Conservation (phyloP, 2,113 vertebrate genomes). For the Microtus oregoni region DNA sequence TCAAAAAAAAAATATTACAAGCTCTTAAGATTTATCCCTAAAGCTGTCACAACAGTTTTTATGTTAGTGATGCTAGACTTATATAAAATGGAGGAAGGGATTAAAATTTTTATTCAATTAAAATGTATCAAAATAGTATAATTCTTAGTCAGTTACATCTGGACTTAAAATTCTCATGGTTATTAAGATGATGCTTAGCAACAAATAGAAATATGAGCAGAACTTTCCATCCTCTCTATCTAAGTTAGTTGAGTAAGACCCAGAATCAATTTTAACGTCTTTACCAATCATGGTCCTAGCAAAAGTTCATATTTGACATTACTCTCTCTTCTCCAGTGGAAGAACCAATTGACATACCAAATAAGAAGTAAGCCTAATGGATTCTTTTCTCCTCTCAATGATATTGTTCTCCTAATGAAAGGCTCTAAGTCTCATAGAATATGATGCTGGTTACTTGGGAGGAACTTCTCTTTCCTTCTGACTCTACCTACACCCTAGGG, state of each 20-base stretch:
- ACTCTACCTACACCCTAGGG: neutral
- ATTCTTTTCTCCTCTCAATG: no score
- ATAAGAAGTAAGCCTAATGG: neutral
- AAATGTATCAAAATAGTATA: constrained; percentile 22
- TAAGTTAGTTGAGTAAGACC: neutral
- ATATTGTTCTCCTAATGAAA: neutral
- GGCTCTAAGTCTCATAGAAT: neutral
- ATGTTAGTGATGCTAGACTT: neutral
- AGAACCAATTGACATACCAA: neutral
- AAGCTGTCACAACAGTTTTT: neutral
- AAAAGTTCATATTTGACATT: neutral
- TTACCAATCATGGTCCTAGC: neutral
- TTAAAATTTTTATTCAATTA: neutral
- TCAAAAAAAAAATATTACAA: neutral
- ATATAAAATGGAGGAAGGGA: neutral
- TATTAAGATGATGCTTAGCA: constrained; percentile 35
- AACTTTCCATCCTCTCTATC: neutral
- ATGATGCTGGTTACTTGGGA: neutral
- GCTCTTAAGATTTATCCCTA: neutral
- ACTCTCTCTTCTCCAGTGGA: neutral
- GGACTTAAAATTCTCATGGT: neutral
- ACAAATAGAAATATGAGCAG: neutral
- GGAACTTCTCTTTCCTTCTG: neutral
- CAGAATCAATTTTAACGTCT: neutral
- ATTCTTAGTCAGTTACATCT: constrained; percentile 6